phyloP scores from a whole-genome alignment of 2,888 invertebrate species.

The Andrena haemorrhoa region DNA sequence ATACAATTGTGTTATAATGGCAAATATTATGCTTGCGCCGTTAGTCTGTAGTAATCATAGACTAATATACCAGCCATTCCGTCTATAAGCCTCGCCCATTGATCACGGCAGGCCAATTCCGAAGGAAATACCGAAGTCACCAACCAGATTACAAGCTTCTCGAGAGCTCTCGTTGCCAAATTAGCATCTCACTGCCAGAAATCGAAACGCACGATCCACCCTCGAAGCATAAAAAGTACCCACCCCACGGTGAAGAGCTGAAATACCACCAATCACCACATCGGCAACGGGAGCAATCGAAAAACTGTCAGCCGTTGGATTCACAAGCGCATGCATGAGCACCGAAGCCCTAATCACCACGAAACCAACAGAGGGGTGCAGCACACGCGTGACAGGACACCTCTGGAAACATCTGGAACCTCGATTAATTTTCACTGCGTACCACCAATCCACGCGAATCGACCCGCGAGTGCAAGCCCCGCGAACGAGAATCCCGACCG shows the following conservation, averaged over 20 bases:
- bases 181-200: neutral
- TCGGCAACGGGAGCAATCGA: neutral
- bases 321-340: conserved; percentile 11
- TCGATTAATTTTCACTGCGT: neutral
- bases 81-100: neutral
- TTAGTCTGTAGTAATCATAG: neutral
- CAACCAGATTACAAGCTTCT: neutral
- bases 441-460: neutral
- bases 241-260: neutral
- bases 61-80: neutral
- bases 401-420: conserved; percentile 5
- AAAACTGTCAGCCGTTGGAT: neutral
- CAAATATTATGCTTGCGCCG: neutral
- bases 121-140: neutral
- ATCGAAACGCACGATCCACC: neutral
- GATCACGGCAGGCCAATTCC: neutral
- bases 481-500: neutral
- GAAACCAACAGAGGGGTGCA: neutral
- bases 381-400: conserved; percentile 11
- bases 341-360: neutral
- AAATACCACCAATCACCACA: neutral
- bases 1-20: neutral
- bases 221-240: neutral
- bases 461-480: neutral
- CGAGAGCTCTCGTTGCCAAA: neutral